Conservation (phyloP, 1,140 invertebrate genomes). For the Venustaconcha ellipsiformis region DNA sequence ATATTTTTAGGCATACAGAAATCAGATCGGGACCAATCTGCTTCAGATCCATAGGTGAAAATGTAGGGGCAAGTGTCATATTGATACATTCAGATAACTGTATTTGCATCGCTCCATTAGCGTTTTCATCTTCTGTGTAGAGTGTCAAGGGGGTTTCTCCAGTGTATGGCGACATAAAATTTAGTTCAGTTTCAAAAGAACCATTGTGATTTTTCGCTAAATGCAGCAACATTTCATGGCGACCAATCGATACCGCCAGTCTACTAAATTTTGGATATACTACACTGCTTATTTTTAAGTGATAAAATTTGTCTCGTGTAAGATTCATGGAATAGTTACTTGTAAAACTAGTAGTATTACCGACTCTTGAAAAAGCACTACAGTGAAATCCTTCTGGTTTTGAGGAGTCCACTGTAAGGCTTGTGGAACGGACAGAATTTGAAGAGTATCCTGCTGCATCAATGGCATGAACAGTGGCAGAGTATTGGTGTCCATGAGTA, state of each 20-base stretch:
- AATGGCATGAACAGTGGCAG: conserved; percentile 23
- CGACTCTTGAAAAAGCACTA: not conserved
- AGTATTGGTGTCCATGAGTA: conserved; percentile 22
- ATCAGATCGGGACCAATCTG: conserved; percentile 6
- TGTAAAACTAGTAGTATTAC: not conserved
- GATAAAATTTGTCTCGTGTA: not conserved
- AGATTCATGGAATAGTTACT: not conserved
- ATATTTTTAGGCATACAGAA: not conserved
- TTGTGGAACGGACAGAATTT: conserved; percentile 1
- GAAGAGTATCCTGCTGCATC: conserved; percentile 36
- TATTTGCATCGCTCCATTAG: not conserved
- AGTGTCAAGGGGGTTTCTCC: not conserved
- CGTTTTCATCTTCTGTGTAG: not conserved
- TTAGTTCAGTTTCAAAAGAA: not conserved
- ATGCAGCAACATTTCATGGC: not conserved
- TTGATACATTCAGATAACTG: not conserved
- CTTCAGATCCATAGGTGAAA: not conserved
- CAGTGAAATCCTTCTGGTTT: conserved; percentile 26
- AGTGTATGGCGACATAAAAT: not conserved
- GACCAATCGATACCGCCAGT: not conserved
- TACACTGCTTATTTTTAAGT: not conserved
- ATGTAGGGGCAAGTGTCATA: not conserved
- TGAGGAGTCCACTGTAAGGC: conserved; percentile 31
- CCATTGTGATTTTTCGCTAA: not conserved
- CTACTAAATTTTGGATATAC: not conserved